A percentile compares a stretch with the other conserved stretches of the same genome.
Conservation (phyloP, 2,797 vertebrate genomes). For the Sebastes minor region DNA sequence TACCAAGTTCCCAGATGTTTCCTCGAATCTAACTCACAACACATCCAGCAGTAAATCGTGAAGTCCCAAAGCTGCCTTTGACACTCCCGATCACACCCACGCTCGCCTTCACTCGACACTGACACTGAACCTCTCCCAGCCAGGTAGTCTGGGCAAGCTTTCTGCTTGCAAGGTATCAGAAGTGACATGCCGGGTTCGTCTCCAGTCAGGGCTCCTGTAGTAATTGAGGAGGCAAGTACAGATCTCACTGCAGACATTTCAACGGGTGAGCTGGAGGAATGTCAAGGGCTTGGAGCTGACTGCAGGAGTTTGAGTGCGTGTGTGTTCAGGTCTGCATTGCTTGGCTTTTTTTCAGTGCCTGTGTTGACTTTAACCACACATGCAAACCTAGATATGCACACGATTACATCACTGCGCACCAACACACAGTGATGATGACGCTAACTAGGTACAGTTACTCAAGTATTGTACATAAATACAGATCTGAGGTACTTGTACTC, state of each 20-base stretch:
- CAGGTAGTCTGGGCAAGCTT: constrained; percentile 27
- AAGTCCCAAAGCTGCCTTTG: constrained; percentile 29
- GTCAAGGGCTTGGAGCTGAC: constrained; percentile 19
- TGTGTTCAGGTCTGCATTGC: background rate
- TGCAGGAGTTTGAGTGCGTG: background rate
- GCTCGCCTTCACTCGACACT: background rate
- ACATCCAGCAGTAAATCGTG: constrained; percentile 1
- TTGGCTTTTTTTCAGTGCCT: background rate
- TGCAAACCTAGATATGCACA: background rate
- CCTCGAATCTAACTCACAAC: constrained; percentile 36
- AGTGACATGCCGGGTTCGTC: constrained; percentile 45
- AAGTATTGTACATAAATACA: background rate
- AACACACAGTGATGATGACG: background rate
- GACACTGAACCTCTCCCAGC: constrained; percentile 17
- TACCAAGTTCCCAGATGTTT: constrained; percentile 31
- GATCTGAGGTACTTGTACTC: background rate
- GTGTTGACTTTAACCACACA: background rate
- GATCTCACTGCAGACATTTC: constrained; percentile 37
- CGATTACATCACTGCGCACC: background rate
- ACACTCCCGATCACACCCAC: constrained; percentile 11
- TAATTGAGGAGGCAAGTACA: constrained; percentile 47
- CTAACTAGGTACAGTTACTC: background rate
- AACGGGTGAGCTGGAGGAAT: constrained; percentile 46
- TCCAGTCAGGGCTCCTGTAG: constrained; percentile 28
- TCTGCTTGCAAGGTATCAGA: constrained; percentile 25